Evolutionary conservation across 2,113 vertebrate species (phyloP).

Genomic region (Spea multiplicata): DNA sequence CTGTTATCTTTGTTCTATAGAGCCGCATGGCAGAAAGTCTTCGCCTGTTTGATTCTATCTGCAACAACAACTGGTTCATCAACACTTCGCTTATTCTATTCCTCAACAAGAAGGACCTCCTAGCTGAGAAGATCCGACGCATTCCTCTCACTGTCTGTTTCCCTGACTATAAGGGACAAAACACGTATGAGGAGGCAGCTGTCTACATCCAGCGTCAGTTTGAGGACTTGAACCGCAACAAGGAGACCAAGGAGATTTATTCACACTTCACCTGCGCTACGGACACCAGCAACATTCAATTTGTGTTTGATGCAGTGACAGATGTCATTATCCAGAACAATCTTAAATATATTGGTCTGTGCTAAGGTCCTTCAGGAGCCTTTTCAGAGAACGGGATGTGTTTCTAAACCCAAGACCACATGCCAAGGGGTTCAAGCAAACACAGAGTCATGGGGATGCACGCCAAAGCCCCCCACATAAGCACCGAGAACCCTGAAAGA

Average conservation of each 20-base stretch:
- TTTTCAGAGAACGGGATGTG: constrained; percentile 31
- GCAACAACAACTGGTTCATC: constrained; percentile 99
- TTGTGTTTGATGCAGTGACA: constrained; percentile 98
- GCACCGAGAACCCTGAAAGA: constrained; percentile 37
- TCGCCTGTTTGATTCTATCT: constrained; percentile 98
- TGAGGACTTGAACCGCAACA: constrained; percentile 99
- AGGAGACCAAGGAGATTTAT: constrained; percentile 99
- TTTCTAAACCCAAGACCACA: constrained; percentile 50
- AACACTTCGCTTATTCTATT: constrained; percentile 99
- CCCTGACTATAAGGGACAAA: constrained; percentile 96
- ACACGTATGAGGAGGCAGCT: constrained; percentile 96
- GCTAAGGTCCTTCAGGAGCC: constrained; percentile 69
- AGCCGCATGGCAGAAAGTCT: constrained; percentile 98
- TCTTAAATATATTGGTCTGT: constrained; percentile 98
- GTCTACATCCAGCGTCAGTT: constrained; percentile 98
- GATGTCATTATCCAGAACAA: constrained; percentile 99
- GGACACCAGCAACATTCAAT: constrained; percentile 97
- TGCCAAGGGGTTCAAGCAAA: constrained; percentile 50
- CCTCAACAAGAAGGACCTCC: constrained; percentile 99
- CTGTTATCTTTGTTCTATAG: constrained; percentile 60
- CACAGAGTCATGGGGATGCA: constrained; percentile 51
- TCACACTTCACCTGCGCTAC: constrained; percentile 91
- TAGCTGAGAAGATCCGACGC: constrained; percentile 97
- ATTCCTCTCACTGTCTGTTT: constrained; percentile 96
- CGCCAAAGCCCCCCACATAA: constrained; percentile 51